Percentiles rank a stretch among this genome's conserved stretches.
These are phyloP conservation scores for Hypotaenidia okinawae DNA, from an alignment of 2,797 vertebrate species.

Conservation along the genomic window DNA sequence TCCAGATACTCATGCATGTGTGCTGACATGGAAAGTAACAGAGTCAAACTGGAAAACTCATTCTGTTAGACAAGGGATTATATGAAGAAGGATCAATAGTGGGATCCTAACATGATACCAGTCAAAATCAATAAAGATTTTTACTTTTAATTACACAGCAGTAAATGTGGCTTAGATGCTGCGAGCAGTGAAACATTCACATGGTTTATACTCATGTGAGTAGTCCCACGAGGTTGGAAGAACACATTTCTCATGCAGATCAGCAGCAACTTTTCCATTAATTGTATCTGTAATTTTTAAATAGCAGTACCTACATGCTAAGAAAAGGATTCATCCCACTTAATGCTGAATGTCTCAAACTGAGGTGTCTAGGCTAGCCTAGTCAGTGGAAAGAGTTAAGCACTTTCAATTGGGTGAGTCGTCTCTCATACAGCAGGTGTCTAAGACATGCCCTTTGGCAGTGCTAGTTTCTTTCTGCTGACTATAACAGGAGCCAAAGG, in stretches of 20 bases:
- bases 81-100: not conserved
- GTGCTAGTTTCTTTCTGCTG: not conserved
- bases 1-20: accelerated
- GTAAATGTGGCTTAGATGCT: not conserved
- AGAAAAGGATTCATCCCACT: not conserved
- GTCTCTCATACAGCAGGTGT: not conserved
- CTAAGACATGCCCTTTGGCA: conserved; percentile 8
- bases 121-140: not conserved
- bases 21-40: not conserved
- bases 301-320: not conserved
- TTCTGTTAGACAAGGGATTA: not conserved
- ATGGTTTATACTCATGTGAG: not conserved
- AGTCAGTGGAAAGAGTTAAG: not conserved
- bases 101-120: not conserved
- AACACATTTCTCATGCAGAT: not conserved
- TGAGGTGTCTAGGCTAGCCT: not conserved
- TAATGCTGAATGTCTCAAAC: not conserved
- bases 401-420: not conserved
- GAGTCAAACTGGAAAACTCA: not conserved
- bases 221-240: not conserved
- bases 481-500: not conserved
- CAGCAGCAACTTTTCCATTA: not conserved
- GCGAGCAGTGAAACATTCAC: not conserved
- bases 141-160: not conserved
- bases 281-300: not conserved